Evolutionary conservation across 2,113 vertebrate species (phyloP).

Genomic region (Eurypyga helias): DNA sequence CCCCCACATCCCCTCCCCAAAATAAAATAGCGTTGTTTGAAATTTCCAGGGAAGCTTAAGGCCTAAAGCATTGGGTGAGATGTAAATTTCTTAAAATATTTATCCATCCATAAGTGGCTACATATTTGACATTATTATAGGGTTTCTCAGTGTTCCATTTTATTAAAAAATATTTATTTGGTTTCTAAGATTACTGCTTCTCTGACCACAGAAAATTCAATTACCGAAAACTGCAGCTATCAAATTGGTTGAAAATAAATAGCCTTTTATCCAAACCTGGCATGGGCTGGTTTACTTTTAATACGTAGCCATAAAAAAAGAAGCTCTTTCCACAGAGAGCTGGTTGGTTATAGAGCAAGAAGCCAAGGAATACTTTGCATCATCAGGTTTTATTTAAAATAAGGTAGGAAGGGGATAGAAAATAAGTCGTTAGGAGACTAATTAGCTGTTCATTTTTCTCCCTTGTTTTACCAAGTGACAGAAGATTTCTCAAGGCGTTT

Average conservation of each 20-base stretch:
- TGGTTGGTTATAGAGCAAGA: conserved; percentile 45
- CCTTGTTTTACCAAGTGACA: conserved; percentile 51
- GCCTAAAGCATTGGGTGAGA: conserved; percentile 80
- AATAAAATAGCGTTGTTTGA: conserved; percentile 72
- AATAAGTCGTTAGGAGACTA: conserved; percentile 46
- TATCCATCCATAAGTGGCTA: conserved; percentile 84
- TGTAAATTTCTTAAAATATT: conserved; percentile 87
- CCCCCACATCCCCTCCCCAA: conserved; percentile 47
- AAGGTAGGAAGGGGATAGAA: conserved; percentile 12
- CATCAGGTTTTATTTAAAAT: conserved; percentile 74
- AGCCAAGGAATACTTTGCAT: conserved; percentile 73
- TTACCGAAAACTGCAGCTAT: conserved; percentile 86
- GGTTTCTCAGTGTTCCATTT: conserved; percentile 85
- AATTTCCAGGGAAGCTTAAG: conserved; percentile 75
- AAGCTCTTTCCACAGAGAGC: conserved; percentile 76
- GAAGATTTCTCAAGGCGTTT: background rate
- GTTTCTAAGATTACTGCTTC: conserved; percentile 86
- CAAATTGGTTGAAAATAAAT: conserved; percentile 88
- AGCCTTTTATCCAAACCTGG: conserved; percentile 85
- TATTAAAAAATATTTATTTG: conserved; percentile 89
- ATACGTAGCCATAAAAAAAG: conserved; percentile 78
- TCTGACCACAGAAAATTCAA: conserved; percentile 87
- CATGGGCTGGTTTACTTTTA: conserved; percentile 78
- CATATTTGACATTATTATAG: conserved; percentile 85
- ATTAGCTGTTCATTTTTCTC: conserved; percentile 43